These are phyloP conservation scores for Blennius ocellaris DNA, from an alignment of 2,113 vertebrate genomes.

Conservation along the genomic window DNA sequence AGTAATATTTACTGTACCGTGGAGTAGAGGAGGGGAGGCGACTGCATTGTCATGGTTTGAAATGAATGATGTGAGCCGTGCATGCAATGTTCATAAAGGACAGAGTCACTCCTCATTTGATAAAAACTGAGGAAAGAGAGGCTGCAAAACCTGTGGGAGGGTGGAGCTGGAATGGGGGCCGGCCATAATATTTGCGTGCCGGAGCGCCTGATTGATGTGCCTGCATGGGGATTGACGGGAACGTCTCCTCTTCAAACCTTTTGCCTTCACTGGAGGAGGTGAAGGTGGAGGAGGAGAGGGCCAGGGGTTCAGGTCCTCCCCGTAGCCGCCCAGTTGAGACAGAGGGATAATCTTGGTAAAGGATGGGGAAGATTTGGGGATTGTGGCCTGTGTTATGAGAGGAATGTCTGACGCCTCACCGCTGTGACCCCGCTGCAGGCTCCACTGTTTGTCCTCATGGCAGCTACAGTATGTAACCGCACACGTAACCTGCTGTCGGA, in stretches of 20 bases:
- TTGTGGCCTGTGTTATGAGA: conserved; percentile 29
- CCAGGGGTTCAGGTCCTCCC: conserved; percentile 4
- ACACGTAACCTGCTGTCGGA: conserved; percentile 17
- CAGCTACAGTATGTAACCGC: conserved; percentile 6
- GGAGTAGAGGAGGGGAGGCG: too few relatives aligned
- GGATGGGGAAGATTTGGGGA: conserved; percentile 26
- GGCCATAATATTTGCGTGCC: not conserved
- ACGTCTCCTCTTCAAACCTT: not conserved
- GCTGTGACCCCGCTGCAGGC: conserved; percentile 20
- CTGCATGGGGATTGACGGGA: conserved; percentile 7
- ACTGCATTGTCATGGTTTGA: too few relatives aligned
- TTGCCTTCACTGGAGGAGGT: not conserved
- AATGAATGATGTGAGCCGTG: too few relatives aligned
- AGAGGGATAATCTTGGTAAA: conserved; percentile 35
- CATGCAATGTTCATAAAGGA: too few relatives aligned
- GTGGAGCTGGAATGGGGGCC: not conserved
- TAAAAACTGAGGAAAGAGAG: not conserved
- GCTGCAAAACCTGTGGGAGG: conserved; percentile 6
- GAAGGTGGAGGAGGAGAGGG: not conserved
- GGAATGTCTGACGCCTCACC: conserved; percentile 44
- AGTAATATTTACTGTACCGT: too few relatives aligned
- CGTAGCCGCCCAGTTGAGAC: conserved; percentile 16
- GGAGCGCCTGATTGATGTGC: not conserved
- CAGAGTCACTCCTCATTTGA: too few relatives aligned
- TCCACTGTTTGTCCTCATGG: conserved; percentile 10